Conservation (phyloP, 2,113 vertebrate species). For the Cathartes aura region DNA sequence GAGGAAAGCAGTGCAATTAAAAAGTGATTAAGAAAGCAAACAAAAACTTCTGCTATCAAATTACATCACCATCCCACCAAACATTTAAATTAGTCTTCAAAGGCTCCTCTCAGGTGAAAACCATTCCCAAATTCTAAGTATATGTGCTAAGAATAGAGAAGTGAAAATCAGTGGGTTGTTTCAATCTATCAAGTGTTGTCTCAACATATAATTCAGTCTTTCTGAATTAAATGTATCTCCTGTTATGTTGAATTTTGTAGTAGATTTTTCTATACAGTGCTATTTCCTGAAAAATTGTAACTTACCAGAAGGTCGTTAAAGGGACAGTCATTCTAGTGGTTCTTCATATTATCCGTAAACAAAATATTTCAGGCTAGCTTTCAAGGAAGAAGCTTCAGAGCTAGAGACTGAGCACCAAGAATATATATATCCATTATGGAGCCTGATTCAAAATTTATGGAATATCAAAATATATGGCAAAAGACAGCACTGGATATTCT, state of each 20-base stretch:
- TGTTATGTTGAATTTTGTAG: not conserved
- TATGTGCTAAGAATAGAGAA: not conserved
- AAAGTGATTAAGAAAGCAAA: conserved; percentile 66
- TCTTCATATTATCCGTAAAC: not conserved
- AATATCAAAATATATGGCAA: not conserved
- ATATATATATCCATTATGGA: not conserved
- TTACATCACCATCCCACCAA: conserved; percentile 19
- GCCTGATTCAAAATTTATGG: not conserved
- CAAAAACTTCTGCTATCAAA: conserved; percentile 35
- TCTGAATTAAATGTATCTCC: not conserved
- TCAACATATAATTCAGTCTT: not conserved
- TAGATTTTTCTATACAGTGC: not conserved
- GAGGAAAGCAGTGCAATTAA: conserved; percentile 61
- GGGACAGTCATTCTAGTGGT: not conserved
- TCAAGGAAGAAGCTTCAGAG: not conserved
- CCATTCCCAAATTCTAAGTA: not conserved
- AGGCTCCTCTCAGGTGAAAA: not conserved
- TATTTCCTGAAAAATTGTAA: not conserved
- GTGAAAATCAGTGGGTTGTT: not conserved
- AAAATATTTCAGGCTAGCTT: not conserved
- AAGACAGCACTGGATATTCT: not conserved
- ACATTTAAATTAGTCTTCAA: conserved; percentile 15
- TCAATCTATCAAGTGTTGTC: not conserved
- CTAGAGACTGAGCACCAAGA: not conserved
- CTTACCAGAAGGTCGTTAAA: not conserved